Evolutionary conservation across 2,797 vertebrate genomes (phyloP), one percentile per base, ranked within the genome.

Genomic region (Phalloptychus januarius): DNA sequence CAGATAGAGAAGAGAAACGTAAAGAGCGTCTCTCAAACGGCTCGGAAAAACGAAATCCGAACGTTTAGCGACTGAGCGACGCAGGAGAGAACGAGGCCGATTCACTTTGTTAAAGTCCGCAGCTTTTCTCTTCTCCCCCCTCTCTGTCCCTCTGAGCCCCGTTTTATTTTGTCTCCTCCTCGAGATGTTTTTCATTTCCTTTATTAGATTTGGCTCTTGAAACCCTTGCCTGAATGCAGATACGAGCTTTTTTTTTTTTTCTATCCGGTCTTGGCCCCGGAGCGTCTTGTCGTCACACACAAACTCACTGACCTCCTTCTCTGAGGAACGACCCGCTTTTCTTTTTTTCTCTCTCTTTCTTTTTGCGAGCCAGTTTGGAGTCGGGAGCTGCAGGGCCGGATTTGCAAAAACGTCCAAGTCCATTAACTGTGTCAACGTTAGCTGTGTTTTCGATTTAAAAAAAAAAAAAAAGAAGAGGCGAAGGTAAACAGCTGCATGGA

Each of bases 401-500:
- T 89, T 86, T 86, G 84, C 80, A 86, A 90, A 90, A 85, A 82
- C 85, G 89, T 90, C 82, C 87, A 88, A 92, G 89, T 88, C 84
- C 92, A 93, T 92, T 94, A 94, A 92, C 92, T 92, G 89, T 91
- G 93, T 95, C 92, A 94, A 92, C 88, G 93, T 94, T 92, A 91
- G 92, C 89, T 77, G 88, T 94, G 91, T 94, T 95, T 95, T 95
- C 91, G 93, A 94, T 96, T 93, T n/a, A n/a, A n/a, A n/a, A n/a
- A n/a, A n/a, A n/a, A n/a, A n/a, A n/a, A n/a, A 95, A 94, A 95
- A 94, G 89, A 88, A 90, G 86, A 91, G 87, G 88, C 79, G 86
- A 82, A 91, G 92, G 93, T 94, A 95, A 94, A 94, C 92, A 94
- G 92, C 89, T 85, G 88, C 88, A 85, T 79, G 86, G 91, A 80